Percentiles rank a stretch among this genome's conserved stretches.
Conservation (phyloP, 2,797 vertebrate species). For the Fundulus diaphanus region DNA sequence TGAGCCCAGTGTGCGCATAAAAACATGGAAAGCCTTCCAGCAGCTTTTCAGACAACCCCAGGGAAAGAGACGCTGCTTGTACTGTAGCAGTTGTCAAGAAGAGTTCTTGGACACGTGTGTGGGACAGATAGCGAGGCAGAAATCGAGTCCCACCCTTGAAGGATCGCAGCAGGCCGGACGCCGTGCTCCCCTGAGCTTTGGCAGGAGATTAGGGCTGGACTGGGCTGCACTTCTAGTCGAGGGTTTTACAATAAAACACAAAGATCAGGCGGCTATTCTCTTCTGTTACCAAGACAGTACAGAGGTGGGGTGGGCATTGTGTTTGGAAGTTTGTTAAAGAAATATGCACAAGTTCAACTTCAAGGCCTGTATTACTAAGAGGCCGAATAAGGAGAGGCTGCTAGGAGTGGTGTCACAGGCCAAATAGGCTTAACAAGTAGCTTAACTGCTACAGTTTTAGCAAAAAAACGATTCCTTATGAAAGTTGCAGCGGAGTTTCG, state of each 20-base stretch:
- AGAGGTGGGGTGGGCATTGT: too few species aligned
- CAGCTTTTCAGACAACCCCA: neutral
- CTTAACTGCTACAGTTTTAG: neutral
- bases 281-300: neutral
- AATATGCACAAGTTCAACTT: neutral
- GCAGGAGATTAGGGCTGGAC: neutral
- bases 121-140: constrained; percentile 55
- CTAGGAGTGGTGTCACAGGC: neutral
- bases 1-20: neutral
- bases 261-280: neutral
- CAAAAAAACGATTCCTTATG: neutral
- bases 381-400: too few species aligned
- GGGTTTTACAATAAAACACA: constrained; percentile 9
- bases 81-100: constrained; percentile 18
- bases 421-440: constrained; percentile 1
- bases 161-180: neutral
- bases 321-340: neutral
- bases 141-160: constrained; percentile 64
- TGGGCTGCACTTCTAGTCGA: neutral
- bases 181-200: neutral
- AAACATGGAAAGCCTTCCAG: neutral
- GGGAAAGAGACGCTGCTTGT: neutral
- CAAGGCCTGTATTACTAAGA: neutral
- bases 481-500: neutral
- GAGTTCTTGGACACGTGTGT: constrained; percentile 12